phyloP scores from a whole-genome alignment of 2,888 invertebrate species.

The Drosophila eohydei region DNA sequence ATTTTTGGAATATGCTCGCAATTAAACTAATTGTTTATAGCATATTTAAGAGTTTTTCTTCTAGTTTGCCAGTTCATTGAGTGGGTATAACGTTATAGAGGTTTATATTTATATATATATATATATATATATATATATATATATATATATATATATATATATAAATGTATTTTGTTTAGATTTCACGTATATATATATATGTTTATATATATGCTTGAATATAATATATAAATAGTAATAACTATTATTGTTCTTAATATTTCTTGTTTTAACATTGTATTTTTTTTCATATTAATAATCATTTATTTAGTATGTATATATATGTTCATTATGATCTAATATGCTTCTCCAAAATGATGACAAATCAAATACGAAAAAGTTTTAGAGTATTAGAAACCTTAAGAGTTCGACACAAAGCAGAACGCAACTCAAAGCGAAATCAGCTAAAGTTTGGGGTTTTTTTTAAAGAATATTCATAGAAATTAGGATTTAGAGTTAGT shows the following conservation, averaged over 20 bases:
- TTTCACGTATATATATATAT: slow-evolving; percentile 45
- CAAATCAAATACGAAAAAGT: slow-evolving; percentile 30
- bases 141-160: slow-evolving; percentile 2
- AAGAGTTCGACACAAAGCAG: slow-evolving; percentile 39
- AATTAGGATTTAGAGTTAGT: neutral
- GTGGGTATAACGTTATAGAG: slow-evolving; percentile 63
- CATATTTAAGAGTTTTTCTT: slow-evolving; percentile 30
- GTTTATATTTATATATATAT: slow-evolving; percentile 52
- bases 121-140: slow-evolving; percentile 7
- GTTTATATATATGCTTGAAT: slow-evolving; percentile 71
- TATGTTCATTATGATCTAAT: slow-evolving; percentile 73
- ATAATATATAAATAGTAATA: slow-evolving; percentile 85
- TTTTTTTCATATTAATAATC: slow-evolving; percentile 61
- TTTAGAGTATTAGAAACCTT: slow-evolving; percentile 66
- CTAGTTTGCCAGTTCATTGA: slow-evolving; percentile 49
- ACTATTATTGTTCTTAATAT: slow-evolving; percentile 85
- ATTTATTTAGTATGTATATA: slow-evolving; percentile 73
- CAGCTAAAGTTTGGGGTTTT: neutral
- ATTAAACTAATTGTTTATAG: slow-evolving; percentile 23
- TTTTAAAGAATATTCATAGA: neutral
- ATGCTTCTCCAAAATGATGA: slow-evolving; percentile 59
- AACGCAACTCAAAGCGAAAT: slow-evolving; percentile 30
- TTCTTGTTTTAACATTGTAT: slow-evolving; percentile 75
- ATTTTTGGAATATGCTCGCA: slow-evolving; percentile 27
- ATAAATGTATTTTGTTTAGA: slow-evolving; percentile 58